phyloP scores from a whole-genome alignment of 2,888 invertebrate genomes.

The Eilema caniola region DNA sequence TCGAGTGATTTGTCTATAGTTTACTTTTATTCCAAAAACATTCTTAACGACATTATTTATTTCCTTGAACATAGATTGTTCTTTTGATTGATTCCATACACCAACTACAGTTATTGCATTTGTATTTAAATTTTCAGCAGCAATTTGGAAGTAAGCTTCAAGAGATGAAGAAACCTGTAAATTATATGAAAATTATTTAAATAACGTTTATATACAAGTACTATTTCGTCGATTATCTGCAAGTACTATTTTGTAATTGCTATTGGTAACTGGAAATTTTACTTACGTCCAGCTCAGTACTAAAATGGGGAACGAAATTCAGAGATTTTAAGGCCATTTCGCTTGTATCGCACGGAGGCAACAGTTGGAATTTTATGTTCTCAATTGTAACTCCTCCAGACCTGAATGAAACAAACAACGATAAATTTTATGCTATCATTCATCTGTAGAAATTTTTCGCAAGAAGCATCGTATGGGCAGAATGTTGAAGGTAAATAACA shows the following conservation, averaged over 20 bases:
- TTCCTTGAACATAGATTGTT: conserved; percentile 31
- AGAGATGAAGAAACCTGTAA: conserved; percentile 44
- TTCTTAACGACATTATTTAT: conserved; percentile 33
- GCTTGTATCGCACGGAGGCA: conserved; percentile 28
- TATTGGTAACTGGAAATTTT: background rate
- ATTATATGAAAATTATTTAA: background rate
- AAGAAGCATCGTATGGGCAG: too few relatives aligned
- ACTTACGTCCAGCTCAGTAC: conserved; percentile 44
- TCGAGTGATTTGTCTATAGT: conserved; percentile 34
- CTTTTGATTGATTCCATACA: conserved; percentile 25
- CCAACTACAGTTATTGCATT: conserved; percentile 42
- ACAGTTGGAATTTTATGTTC: conserved; percentile 45
- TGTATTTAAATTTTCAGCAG: conserved; percentile 54
- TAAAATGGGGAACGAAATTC: conserved; percentile 41
- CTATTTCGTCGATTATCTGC: background rate
- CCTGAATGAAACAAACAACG: conserved; percentile 40
- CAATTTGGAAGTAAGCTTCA: conserved; percentile 52
- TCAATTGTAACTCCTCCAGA: conserved; percentile 57
- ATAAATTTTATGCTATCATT: background rate
- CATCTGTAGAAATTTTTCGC: background rate
- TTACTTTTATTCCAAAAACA: conserved; percentile 31
- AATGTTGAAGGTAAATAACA: too few relatives aligned
- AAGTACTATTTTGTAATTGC: background rate
- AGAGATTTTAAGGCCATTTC: conserved; percentile 36
- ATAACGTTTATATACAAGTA: background rate